Evolutionary conservation across 2,888 invertebrate species (phyloP).

Genomic region (Stenurella melanura): DNA sequence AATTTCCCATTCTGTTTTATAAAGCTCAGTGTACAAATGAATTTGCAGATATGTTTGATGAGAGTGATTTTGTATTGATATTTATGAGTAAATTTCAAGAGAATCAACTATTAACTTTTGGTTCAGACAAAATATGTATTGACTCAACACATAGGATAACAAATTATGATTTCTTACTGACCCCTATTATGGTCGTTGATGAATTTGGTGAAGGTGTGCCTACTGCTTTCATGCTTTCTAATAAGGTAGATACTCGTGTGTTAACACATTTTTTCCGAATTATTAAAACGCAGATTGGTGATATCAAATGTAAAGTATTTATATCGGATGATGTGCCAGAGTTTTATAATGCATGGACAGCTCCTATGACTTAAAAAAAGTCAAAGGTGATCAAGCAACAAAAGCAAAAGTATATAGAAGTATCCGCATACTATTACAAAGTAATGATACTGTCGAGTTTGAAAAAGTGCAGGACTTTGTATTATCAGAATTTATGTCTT

Average conservation of each 20-base stretch:
- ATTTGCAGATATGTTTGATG: not conserved
- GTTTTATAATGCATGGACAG: not conserved
- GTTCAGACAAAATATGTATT: constrained; percentile 39
- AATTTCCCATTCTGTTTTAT: constrained; percentile 4
- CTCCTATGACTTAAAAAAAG: not conserved
- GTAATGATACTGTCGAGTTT: not conserved
- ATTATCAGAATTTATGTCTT: not conserved
- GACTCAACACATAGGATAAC: constrained; percentile 44
- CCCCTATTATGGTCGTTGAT: constrained; percentile 53
- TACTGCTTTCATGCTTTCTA: too few relatives aligned
- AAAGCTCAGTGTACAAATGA: not conserved
- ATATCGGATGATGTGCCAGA: not conserved
- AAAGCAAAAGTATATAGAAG: not conserved
- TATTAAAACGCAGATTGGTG: not conserved
- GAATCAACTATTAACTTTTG: not conserved
- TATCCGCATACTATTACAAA: not conserved
- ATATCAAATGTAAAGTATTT: not conserved
- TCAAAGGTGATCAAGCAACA: not conserved
- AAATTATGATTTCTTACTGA: constrained; percentile 41
- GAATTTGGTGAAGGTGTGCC: too few relatives aligned
- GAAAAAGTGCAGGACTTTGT: not conserved
- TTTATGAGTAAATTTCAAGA: constrained; percentile 21
- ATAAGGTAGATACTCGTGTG: too few relatives aligned
- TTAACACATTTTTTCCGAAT: not conserved
- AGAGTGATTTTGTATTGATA: constrained; percentile 1